These are phyloP conservation scores for Phortica okadai DNA, from an alignment of 2,888 invertebrate species.

Conservation along the genomic window DNA sequence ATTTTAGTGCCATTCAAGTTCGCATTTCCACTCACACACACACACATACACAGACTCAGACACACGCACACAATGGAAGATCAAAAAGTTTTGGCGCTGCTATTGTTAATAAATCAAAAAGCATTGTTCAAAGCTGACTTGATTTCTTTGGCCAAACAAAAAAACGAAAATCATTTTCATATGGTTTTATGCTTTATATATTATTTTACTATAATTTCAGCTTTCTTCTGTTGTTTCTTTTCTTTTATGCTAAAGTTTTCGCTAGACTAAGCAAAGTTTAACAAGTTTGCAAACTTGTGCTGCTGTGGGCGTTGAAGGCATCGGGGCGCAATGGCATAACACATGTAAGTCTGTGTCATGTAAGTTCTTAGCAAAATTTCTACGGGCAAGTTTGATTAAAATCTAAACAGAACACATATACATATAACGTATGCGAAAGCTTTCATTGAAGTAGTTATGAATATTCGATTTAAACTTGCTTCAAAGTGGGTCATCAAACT, in stretches of 20 bases:
- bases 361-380: background rate
- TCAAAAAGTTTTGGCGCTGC: conserved; percentile 54
- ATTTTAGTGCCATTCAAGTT: background rate
- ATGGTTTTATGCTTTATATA: background rate
- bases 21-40: conserved; percentile 37
- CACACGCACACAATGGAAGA: conserved; percentile 62
- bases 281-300: background rate
- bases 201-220: background rate
- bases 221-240: background rate
- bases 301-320: background rate
- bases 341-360: background rate
- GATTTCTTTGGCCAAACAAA: background rate
- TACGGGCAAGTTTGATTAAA: background rate
- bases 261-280: background rate
- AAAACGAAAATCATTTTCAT: background rate
- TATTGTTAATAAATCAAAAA: conserved; percentile 57
- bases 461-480: background rate
- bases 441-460: background rate
- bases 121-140: conserved; percentile 18
- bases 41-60: conserved; percentile 60
- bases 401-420: background rate
- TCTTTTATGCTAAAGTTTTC: too few species aligned
- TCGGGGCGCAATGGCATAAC: background rate
- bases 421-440: background rate
- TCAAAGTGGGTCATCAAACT: background rate